Evolutionary conservation across 2,797 vertebrate species (phyloP), one percentile per base, ranked within the genome.

Genomic region (Sus cebifrons): DNA sequence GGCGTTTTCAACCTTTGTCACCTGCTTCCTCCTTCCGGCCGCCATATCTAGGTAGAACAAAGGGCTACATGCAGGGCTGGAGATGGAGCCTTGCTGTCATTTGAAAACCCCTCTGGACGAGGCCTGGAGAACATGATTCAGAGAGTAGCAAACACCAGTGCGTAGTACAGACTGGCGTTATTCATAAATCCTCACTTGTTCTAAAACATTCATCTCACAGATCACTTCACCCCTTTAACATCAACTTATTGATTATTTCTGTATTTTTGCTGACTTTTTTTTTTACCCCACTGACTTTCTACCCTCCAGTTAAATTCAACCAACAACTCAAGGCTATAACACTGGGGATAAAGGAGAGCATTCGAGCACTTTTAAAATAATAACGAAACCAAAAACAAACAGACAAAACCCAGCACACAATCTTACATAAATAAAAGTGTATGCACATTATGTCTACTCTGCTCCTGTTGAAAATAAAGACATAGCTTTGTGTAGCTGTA

Each of bases 191-290:
- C 44, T 90, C 67, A 73, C 23, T 65, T 25, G 23, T 82, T 60
- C 36, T 60, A 62, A 36, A 36, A 36, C 36, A 89, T 82, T 81
- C 56, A 64, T 86, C 40, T 87, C 56, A 32, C 91, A 68, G 82
- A 40, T 92, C 73, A 23, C 58, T 36, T 64, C 75, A n/a, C 14
- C 40, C 49, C 56, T 93, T 89, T 32, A 44, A 70, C 18, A 87
- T 79, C 49, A 52, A 49, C 40, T 91, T 68, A 64, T 49, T 88
- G 79, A 68, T 27, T 49, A 70, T 87, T 86, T 86, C 85, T 88
- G 40, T 44, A 16, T 89, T 79, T 83, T 44, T 67, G 81, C 27
- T 79, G 58, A 40, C 44, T 17, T 17, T 54, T 64, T 64, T 25
- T 56, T 71, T 81, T 40, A 40, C 3, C 12, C 54, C 13, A 40